Percentiles rank a stretch among this genome's conserved stretches.
These are phyloP conservation scores for Apogon hyalosoma DNA, from an alignment of 2,797 vertebrate genomes.

Conservation along the genomic window DNA sequence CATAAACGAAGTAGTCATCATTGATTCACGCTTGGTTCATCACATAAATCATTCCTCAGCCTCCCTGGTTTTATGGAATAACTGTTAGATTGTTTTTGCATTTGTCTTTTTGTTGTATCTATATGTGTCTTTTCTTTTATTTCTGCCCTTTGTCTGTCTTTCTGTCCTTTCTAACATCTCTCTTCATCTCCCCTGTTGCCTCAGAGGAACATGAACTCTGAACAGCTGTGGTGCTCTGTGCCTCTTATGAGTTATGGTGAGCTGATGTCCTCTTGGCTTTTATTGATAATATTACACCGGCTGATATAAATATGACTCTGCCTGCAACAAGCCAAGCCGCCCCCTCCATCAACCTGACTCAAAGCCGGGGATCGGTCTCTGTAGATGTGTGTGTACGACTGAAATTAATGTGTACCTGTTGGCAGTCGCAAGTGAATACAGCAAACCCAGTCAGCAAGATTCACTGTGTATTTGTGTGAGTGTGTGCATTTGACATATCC, in stretches of 20 bases:
- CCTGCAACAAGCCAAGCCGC: slow-evolving; percentile 48
- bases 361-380: slow-evolving; percentile 24
- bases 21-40: slow-evolving; percentile 47
- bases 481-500: slow-evolving; percentile 42
- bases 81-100: slow-evolving; percentile 4
- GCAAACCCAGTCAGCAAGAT: slow-evolving; percentile 25
- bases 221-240: slow-evolving; percentile 79
- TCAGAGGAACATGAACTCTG: slow-evolving; percentile 65
- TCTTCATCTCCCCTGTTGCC: slow-evolving; percentile 35
- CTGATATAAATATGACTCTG: slow-evolving; percentile 79
- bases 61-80: no score
- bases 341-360: slow-evolving; percentile 46
- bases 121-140: slow-evolving; percentile 7
- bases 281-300: slow-evolving; percentile 82
- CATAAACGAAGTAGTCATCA: slow-evolving; percentile 24
- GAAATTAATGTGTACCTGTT: slow-evolving; percentile 28
- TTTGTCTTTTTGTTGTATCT: slow-evolving; percentile 3
- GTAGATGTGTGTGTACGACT: slow-evolving; percentile 23
- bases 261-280: slow-evolving; percentile 77
- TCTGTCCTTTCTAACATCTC: slow-evolving; percentile 44
- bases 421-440: slow-evolving; percentile 5
- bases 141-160: slow-evolving; percentile 1
- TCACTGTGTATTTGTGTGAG: slow-evolving; percentile 41
- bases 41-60: slow-evolving; percentile 11
- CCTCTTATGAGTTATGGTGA: slow-evolving; percentile 72